Conservation (phyloP, 1,140 invertebrate species). For the Neotoxoptera formosana region DNA sequence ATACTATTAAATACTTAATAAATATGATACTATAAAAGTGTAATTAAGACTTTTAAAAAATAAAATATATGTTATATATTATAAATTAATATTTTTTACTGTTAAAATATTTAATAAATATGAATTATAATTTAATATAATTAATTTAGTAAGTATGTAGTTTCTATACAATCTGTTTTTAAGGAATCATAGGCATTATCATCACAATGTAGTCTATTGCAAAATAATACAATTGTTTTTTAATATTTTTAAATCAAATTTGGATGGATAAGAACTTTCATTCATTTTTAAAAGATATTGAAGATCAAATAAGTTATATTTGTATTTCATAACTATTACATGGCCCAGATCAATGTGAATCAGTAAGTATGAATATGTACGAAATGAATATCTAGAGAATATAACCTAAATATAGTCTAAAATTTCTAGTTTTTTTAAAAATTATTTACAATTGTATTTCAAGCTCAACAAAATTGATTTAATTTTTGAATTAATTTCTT, state of each 20-base stretch:
- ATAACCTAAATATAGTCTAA: neutral
- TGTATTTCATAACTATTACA: neutral
- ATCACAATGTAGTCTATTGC: too few species aligned
- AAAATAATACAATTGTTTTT: too few species aligned
- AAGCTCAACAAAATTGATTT: neutral
- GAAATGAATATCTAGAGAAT: neutral
- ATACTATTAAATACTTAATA: too few species aligned
- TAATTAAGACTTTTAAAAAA: too few species aligned
- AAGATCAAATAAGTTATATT: neutral
- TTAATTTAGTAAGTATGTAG: neutral
- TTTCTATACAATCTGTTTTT: neutral
- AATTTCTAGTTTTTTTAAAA: neutral
- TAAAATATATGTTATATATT: too few species aligned
- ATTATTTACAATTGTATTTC: neutral
- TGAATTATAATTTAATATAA: neutral
- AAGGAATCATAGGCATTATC: neutral
- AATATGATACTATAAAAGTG: too few species aligned
- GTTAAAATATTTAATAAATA: too few species aligned
- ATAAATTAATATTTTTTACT: too few species aligned
- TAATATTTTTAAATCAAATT: too few species aligned
- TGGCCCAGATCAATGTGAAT: neutral
- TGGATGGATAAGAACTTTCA: neutral
- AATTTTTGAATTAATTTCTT: neutral
- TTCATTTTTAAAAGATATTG: neutral
- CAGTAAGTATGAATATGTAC: neutral